Evolutionary conservation across 2,797 vertebrate genomes (phyloP).

Genomic region (Crypturellus tataupa): DNA sequence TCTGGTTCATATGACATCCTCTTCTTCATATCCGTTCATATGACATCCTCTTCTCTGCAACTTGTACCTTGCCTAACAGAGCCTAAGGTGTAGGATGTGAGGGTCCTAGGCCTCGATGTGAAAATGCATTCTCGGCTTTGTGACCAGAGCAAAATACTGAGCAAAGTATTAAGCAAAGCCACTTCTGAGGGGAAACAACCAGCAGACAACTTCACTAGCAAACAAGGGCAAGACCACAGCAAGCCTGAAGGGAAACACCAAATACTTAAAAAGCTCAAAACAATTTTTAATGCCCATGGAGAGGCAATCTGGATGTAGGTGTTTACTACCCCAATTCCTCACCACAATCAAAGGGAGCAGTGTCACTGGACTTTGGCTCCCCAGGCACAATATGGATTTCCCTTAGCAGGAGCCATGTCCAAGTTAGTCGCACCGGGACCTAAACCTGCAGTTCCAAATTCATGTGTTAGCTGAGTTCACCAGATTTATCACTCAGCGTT

Average conservation of each 20-base stretch:
- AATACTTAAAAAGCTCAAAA: neutral
- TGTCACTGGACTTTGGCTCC: neutral
- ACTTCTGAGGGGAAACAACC: neutral
- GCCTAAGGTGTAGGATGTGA: neutral
- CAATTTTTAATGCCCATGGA: neutral
- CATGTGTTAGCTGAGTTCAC: neutral
- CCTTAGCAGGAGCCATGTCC: neutral
- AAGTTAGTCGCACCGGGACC: neutral
- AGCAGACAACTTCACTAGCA: accelerated
- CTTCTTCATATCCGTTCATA: neutral
- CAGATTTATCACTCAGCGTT: neutral
- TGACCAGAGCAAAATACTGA: neutral
- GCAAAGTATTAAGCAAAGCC: neutral
- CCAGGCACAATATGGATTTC: neutral
- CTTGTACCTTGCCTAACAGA: neutral
- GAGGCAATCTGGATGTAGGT: neutral
- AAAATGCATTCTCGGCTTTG: neutral
- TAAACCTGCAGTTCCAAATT: neutral
- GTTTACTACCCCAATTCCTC: neutral
- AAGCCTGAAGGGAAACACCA: neutral
- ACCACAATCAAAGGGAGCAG: neutral
- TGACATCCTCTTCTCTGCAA: neutral
- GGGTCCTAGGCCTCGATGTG: neutral
- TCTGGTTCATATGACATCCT: neutral
- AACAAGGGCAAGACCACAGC: neutral